Evolutionary conservation across 2,888 invertebrate species (phyloP), one percentile per base, ranked within the genome.

Genomic region (Ormia ochracea): DNA sequence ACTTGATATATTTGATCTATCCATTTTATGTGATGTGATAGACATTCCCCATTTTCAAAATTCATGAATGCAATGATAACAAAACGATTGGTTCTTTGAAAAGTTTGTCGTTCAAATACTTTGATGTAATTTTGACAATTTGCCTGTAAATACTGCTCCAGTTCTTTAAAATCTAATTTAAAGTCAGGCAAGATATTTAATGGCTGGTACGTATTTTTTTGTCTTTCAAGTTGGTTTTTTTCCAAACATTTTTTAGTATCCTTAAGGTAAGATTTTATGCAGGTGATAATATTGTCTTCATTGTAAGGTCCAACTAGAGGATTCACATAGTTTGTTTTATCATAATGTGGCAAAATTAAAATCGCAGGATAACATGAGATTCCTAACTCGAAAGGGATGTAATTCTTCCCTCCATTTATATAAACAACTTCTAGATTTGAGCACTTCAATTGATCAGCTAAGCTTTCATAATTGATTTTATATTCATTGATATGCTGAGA

Each of bases 401-500:
- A 36, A 50, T 82, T 82, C 7, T 43, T 9, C n/a, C 76, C 73
- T 6, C 76, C 56, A 48, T 84, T 81, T 63, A 84, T 83, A 74
- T 82, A 82, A 6, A 78, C 73, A 41, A 85, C 66, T 1, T 78
- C 75, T 1, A 85, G 43, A 36, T 79, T 61, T 19, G 82, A 82
- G 7, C 82, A 36, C 9, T 74, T 41, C 1, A 84, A 65, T n/a
- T 66, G 38, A 1, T 82, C 52, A 1, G 78, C 84, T 14, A 82
- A 31, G 43, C 48, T 50, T 28, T 82, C 72, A 61, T 70, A 72
- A 19, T 76, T 58, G 3, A 74, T 41, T 50, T 63, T 43, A 43
- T 28, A 12, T n/a, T 68, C 12, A 3, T 31, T 28, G 48, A 14
- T 28, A 33, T 12, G 9, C 0, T 75, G 45, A 5, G 14, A 14